These are phyloP conservation scores for Apoderus coryli DNA, from an alignment of 2,888 invertebrate genomes.

Conservation along the genomic window DNA sequence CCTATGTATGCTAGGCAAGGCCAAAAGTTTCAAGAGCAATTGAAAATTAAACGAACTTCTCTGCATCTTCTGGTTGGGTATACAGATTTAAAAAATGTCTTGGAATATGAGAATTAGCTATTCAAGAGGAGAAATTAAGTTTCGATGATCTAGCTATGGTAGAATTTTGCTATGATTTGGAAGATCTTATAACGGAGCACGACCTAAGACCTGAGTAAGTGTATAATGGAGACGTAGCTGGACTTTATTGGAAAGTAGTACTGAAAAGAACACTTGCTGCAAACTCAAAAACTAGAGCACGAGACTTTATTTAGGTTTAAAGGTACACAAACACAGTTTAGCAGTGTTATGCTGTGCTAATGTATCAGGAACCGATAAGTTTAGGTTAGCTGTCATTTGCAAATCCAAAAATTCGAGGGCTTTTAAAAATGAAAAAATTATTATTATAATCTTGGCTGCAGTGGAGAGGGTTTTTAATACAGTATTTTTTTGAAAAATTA, in stretches of 20 bases:
- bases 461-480: too few relatives aligned
- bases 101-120: constrained; percentile 12
- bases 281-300: constrained; percentile 11
- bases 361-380: constrained; percentile 11
- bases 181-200: constrained; percentile 10
- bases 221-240: constrained; percentile 13
- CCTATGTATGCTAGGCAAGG: constrained; percentile 18
- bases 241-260: constrained; percentile 12
- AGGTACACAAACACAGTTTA: constrained; percentile 9
- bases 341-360: constrained; percentile 12
- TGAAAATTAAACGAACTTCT: constrained; percentile 9
- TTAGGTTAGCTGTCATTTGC: constrained; percentile 16
- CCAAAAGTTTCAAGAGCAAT: constrained; percentile 11
- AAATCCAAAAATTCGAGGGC: constrained; percentile 9
- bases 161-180: constrained; percentile 13
- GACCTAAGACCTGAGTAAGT: constrained; percentile 12
- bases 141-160: constrained; percentile 13
- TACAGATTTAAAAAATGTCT: constrained; percentile 17
- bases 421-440: constrained; percentile 8
- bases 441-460: too few relatives aligned
- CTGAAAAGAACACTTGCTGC: constrained; percentile 9
- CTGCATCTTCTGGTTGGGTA: constrained; percentile 17
- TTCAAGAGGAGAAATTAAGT: constrained; percentile 13
- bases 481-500: too few relatives aligned
- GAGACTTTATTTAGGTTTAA: constrained; percentile 9